Evolutionary conservation across 2,797 vertebrate species (phyloP).

Genomic region (Hybognathus amarus): DNA sequence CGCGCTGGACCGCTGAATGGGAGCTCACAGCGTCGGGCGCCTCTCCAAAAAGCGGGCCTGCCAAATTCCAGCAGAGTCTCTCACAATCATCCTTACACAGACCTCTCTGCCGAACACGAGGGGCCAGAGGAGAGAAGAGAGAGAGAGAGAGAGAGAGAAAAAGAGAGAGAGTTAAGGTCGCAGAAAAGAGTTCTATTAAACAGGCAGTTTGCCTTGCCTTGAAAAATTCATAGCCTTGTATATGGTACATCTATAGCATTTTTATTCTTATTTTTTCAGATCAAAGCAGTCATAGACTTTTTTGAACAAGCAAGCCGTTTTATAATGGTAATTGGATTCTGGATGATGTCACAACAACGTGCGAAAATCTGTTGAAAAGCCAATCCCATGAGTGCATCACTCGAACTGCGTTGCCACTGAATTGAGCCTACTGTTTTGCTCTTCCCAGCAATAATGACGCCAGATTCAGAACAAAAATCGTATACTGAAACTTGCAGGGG

Average conservation of each 20-base stretch:
- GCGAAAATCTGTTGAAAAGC: constrained; percentile 36
- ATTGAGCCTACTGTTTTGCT: constrained; percentile 13
- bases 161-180: constrained; percentile 46
- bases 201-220: constrained; percentile 31
- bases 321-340: constrained; percentile 38
- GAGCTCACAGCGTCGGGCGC: constrained; percentile 87
- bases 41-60: constrained; percentile 83
- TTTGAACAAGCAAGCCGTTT: constrained; percentile 25
- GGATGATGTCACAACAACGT: constrained; percentile 35
- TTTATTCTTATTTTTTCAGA: background rate
- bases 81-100: constrained; percentile 85
- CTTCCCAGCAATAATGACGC: constrained; percentile 36
- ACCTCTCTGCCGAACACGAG: constrained; percentile 73
- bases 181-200: constrained; percentile 24
- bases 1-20: constrained; percentile 84
- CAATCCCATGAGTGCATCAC: constrained; percentile 41
- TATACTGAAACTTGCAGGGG: background rate
- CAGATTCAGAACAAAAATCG: constrained; percentile 38
- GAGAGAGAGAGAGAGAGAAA: constrained; percentile 38
- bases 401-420: no score
- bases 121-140: constrained; percentile 29
- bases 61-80: constrained; percentile 91
- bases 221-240: background rate
- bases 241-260: constrained; percentile 2
- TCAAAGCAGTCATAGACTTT: constrained; percentile 29